Conservation (phyloP, 2,888 invertebrate genomes). For the Crocallis elinguaria region DNA sequence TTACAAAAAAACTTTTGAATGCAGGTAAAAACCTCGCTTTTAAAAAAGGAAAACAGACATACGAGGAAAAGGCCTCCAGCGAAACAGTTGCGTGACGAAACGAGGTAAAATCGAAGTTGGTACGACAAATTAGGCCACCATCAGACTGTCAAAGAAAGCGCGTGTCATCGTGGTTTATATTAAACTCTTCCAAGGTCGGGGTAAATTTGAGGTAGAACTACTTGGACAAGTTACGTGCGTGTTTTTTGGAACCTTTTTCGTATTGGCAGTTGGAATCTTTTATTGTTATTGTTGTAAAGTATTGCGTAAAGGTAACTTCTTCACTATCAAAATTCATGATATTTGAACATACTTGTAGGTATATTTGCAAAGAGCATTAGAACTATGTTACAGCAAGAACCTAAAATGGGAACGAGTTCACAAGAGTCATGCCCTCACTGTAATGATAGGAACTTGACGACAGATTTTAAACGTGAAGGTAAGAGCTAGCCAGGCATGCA, state of each 20-base stretch:
- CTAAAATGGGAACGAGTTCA: too few relatives aligned
- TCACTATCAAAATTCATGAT: background rate
- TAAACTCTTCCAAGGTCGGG: slow-evolving; percentile 47
- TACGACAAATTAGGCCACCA: slow-evolving; percentile 52
- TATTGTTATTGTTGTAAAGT: slow-evolving; percentile 6
- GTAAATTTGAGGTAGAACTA: background rate
- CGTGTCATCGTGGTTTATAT: slow-evolving; percentile 42
- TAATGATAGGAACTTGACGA: too few relatives aligned
- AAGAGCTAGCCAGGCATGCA: too few relatives aligned
- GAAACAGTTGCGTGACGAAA: slow-evolving; percentile 55
- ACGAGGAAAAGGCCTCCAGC: slow-evolving; percentile 56
- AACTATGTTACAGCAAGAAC: too few relatives aligned
- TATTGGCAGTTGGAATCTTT: slow-evolving; percentile 12
- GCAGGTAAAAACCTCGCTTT: too few relatives aligned
- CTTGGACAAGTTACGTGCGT: slow-evolving; percentile 22
- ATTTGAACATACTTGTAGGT: background rate
- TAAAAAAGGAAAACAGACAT: slow-evolving; percentile 41
- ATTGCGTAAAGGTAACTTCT: background rate
- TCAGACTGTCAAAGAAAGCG: slow-evolving; percentile 47
- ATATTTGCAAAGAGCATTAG: background rate
- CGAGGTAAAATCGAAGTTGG: slow-evolving; percentile 50
- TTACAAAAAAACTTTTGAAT: too few relatives aligned
- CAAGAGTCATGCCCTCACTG: too few relatives aligned
- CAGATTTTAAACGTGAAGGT: too few relatives aligned
- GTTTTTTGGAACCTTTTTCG: slow-evolving; percentile 8